Percentiles rank a stretch among this genome's conserved stretches.
phyloP scores from a whole-genome alignment of 2,113 vertebrate genomes.

The Callospermophilus lateralis region DNA sequence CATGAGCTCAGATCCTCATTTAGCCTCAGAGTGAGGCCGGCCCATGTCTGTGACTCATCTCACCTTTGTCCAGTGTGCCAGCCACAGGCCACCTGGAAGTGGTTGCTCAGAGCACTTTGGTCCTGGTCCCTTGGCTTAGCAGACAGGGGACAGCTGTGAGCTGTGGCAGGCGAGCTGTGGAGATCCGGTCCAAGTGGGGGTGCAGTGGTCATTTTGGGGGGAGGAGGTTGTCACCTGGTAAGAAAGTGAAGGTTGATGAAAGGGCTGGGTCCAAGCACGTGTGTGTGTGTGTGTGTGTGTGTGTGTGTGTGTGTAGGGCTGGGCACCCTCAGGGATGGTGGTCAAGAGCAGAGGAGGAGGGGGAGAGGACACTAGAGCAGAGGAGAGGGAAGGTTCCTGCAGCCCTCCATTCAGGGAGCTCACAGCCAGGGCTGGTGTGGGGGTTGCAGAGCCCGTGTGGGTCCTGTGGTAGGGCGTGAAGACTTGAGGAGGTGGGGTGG shows the following conservation, averaged over 20 bases:
- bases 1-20: not conserved
- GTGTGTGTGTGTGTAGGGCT: not conserved
- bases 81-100: not conserved
- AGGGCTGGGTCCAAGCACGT: not conserved
- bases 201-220: not conserved
- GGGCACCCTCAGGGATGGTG: accelerated
- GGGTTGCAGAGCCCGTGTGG: not conserved
- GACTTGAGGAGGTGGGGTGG: not conserved
- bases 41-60: accelerated
- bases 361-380: not conserved
- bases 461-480: not conserved
- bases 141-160: not conserved
- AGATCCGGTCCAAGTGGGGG: not conserved
- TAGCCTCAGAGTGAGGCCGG: not conserved
- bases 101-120: not conserved
- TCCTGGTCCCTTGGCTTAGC: not conserved
- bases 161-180: not conserved
- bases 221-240: not conserved
- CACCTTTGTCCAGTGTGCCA: not conserved
- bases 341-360: not conserved
- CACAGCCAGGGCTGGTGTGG: not conserved
- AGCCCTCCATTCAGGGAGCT: too few relatives aligned
- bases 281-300: not conserved
- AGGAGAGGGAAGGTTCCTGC: not conserved
- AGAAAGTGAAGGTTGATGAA: not conserved